Evolutionary conservation across 1,140 invertebrate species (phyloP).

Genomic region (Rhopalosiphum maidis): DNA sequence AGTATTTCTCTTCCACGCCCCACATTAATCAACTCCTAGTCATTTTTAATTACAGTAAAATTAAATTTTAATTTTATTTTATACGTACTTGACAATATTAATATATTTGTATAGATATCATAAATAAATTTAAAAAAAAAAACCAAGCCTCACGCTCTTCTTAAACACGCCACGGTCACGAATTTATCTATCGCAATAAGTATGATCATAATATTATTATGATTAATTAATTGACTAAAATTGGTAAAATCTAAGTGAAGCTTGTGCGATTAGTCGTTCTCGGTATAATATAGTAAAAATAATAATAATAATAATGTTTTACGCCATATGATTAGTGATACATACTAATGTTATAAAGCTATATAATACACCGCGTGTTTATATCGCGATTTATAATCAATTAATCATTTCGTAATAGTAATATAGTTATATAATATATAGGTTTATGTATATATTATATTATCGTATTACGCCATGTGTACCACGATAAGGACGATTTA

Average conservation of each 20-base stretch:
- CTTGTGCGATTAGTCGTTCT: too few relatives aligned
- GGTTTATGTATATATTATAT: neutral
- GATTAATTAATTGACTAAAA: too few relatives aligned
- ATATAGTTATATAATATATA: neutral
- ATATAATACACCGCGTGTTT: neutral
- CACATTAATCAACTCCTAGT: too few relatives aligned
- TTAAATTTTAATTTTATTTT: too few relatives aligned
- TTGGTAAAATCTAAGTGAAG: too few relatives aligned
- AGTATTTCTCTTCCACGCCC: too few relatives aligned
- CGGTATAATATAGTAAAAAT: neutral
- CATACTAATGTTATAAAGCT: neutral
- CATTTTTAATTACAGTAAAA: too few relatives aligned
- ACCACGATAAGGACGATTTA: neutral
- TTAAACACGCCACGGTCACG: too few relatives aligned
- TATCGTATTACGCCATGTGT: neutral
- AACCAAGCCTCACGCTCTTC: neutral
- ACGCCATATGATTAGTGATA: neutral
- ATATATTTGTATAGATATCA: neutral
- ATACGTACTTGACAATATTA: neutral
- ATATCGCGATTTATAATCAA: neutral
- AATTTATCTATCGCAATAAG: neutral
- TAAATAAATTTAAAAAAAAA: too few relatives aligned
- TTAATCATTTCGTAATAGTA: conserved; percentile 4
- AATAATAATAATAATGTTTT: neutral
- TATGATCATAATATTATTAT: too few relatives aligned